A percentile compares a stretch with the other conserved stretches of the same genome.
These are phyloP conservation scores for Hirundichthys speculiger DNA, from an alignment of 2,113 vertebrate species.

Conservation along the genomic window DNA sequence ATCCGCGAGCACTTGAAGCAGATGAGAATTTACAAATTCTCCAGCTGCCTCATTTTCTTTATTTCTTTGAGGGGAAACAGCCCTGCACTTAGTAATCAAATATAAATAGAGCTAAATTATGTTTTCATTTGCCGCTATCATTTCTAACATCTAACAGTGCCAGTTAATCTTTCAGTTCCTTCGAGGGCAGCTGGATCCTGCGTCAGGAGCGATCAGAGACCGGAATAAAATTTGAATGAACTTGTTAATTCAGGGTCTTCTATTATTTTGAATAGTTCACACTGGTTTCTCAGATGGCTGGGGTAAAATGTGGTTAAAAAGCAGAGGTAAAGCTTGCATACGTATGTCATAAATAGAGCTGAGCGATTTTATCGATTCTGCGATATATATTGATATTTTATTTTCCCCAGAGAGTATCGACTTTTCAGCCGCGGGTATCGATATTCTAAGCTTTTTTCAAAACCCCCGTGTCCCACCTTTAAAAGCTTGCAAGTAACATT, in stretches of 20 bases:
- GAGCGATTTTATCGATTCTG: too few relatives aligned
- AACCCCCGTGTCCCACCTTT: too few relatives aligned
- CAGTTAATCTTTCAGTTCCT: neutral
- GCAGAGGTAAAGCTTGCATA: neutral
- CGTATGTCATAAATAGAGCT: too few relatives aligned
- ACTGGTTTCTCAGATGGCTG: too few relatives aligned
- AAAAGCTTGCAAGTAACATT: too few relatives aligned
- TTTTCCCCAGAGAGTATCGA: too few relatives aligned
- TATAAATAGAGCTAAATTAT: neutral
- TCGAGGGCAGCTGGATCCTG: neutral
- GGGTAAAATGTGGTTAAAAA: neutral
- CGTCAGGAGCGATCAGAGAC: neutral
- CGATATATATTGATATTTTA: too few relatives aligned
- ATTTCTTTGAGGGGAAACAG: neutral
- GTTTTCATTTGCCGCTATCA: neutral
- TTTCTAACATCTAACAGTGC: constrained; percentile 2
- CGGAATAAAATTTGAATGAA: neutral
- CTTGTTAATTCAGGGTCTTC: neutral
- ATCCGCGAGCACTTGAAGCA: neutral
- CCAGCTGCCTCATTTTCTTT: neutral
- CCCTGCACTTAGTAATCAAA: neutral
- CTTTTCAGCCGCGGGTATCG: too few relatives aligned
- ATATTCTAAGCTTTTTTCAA: too few relatives aligned
- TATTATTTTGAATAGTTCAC: neutral
- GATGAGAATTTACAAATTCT: too few relatives aligned